A percentile compares a stretch with the other conserved stretches of the same genome.
These are phyloP conservation scores for Diarsia dahlii DNA, from an alignment of 2,888 invertebrate genomes.

Conservation along the genomic window DNA sequence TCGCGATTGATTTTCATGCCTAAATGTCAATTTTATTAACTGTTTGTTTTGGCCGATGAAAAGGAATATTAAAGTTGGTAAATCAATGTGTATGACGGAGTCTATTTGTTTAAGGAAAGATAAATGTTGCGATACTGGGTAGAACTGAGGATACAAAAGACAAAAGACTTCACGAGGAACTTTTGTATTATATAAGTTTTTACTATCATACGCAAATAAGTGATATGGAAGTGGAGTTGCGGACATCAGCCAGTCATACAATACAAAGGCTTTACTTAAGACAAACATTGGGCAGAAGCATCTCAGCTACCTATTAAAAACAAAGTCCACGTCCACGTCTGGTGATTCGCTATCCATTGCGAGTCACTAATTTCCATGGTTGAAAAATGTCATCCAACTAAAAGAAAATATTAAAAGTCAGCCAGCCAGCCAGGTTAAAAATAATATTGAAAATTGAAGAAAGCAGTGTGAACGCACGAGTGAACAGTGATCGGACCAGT, in stretches of 20 bases:
- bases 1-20: conserved; percentile 67
- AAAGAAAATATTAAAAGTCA: background rate
- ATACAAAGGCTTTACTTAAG: background rate
- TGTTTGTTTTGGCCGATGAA: conserved; percentile 55
- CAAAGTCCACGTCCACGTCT: too few species aligned
- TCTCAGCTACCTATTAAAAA: background rate
- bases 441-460: conserved; percentile 30
- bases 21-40: conserved; percentile 64
- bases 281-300: background rate
- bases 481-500: conserved; percentile 44
- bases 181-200: background rate
- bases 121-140: background rate
- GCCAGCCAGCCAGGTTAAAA: conserved; percentile 4
- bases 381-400: background rate
- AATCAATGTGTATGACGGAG: conserved; percentile 12
- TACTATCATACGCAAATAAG: too few species aligned
- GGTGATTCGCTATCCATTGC: too few species aligned
- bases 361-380: background rate
- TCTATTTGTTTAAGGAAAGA: background rate
- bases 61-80: conserved; percentile 53
- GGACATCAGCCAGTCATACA: too few species aligned
- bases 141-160: background rate
- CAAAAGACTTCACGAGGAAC: background rate
- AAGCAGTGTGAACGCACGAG: conserved; percentile 23
- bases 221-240: too few species aligned